Percentiles rank a stretch among this genome's conserved stretches.
phyloP scores from a whole-genome alignment of 2,113 vertebrate genomes.

The Typhlomys cinereus region DNA sequence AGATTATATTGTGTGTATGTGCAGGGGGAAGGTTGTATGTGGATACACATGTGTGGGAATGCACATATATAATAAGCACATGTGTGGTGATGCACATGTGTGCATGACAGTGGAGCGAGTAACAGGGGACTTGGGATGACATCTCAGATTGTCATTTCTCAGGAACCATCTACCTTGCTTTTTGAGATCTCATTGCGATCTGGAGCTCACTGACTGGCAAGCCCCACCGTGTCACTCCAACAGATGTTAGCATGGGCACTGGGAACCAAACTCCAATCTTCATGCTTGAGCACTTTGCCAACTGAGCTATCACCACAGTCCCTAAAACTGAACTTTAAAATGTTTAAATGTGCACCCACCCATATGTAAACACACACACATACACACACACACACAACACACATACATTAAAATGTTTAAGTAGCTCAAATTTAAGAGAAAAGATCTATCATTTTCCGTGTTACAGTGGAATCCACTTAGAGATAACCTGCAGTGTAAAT shows the following conservation, averaged over 20 bases:
- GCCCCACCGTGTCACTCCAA: too few species aligned
- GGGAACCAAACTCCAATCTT: background rate
- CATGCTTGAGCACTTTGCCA: too few species aligned
- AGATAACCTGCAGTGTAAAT: constrained; percentile 29
- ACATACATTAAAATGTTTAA: constrained; percentile 48
- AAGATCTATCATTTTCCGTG: background rate
- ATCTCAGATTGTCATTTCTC: background rate
- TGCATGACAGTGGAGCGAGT: background rate
- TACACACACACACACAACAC: too few species aligned
- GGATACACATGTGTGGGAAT: too few species aligned
- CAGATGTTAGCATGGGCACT: background rate
- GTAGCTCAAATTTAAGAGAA: constrained; percentile 24
- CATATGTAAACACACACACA: too few species aligned
- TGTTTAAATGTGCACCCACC: too few species aligned
- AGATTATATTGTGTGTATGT: background rate
- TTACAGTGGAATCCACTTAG: constrained; percentile 1
- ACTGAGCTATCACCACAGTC: background rate
- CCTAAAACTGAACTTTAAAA: constrained; percentile 14
- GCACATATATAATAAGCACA: background rate
- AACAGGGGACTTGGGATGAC: too few species aligned
- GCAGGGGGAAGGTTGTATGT: too few species aligned
- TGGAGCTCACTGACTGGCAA: background rate
- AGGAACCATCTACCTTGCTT: too few species aligned
- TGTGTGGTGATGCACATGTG: background rate
- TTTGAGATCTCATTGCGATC: background rate